phyloP scores from a whole-genome alignment of 2,797 vertebrate species.

The Bucorvus abyssinicus region DNA sequence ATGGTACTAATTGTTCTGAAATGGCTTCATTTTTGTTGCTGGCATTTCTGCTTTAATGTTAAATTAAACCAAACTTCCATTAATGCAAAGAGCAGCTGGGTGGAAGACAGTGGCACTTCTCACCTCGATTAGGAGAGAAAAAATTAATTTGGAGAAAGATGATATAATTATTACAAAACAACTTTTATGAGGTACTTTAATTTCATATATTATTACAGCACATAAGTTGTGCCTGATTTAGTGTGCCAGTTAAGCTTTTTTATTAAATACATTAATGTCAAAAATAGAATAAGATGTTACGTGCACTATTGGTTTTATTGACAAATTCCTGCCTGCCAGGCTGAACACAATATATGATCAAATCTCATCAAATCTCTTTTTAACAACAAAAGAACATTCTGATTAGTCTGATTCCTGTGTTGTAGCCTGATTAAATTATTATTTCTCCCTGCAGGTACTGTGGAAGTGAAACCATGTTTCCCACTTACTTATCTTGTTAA shows the following conservation, averaged over 20 bases:
- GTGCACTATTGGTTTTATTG: background rate
- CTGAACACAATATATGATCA: background rate
- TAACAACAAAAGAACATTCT: background rate
- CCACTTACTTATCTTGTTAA: background rate
- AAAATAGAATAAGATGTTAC: background rate
- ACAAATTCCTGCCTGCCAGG: background rate
- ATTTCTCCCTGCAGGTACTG: background rate
- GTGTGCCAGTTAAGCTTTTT: background rate
- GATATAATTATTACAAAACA: background rate
- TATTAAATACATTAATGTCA: background rate
- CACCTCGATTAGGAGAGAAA: background rate
- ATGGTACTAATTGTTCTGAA: constrained; percentile 14
- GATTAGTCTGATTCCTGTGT: background rate
- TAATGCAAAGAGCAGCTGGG: background rate
- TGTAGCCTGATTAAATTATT: background rate
- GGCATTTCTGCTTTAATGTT: background rate
- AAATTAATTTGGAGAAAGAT: background rate
- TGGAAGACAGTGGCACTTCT: background rate
- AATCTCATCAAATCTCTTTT: background rate
- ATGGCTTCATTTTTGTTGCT: background rate
- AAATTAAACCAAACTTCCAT: background rate
- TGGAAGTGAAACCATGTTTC: background rate
- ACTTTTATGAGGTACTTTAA: background rate
- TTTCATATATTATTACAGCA: background rate
- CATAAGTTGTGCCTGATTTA: background rate